Percentiles rank a stretch among this genome's conserved stretches.
Evolutionary conservation across 1,140 invertebrate genomes (phyloP).

Genomic region (Vollenhovia emeryi): DNA sequence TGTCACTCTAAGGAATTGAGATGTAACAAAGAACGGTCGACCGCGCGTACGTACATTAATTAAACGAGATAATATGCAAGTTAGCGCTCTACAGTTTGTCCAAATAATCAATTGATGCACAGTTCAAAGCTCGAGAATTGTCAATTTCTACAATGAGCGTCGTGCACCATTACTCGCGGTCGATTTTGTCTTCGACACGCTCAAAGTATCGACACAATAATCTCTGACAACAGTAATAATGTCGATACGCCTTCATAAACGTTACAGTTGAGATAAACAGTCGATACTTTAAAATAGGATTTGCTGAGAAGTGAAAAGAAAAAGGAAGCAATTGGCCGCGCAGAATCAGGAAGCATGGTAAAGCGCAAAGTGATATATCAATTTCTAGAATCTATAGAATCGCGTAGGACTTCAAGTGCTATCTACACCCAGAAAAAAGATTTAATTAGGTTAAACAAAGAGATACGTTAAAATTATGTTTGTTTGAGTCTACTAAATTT

Average conservation of each 20-base stretch:
- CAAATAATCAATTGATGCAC: neutral
- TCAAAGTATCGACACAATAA: neutral
- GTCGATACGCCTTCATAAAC: neutral
- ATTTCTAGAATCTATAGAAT: too few relatives aligned
- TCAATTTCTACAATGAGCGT: neutral
- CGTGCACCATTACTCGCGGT: neutral
- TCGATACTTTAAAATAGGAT: constrained; percentile 32
- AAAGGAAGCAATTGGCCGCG: neutral
- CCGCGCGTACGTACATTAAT: neutral
- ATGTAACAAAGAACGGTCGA: neutral
- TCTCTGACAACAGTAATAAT: neutral
- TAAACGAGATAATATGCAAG: neutral
- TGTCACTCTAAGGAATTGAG: neutral
- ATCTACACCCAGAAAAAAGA: too few relatives aligned
- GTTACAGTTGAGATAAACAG: neutral
- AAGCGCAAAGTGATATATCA: neutral
- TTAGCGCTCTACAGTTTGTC: neutral
- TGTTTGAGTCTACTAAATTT: too few relatives aligned
- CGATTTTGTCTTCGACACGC: neutral
- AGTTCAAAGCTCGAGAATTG: neutral
- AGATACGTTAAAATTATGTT: too few relatives aligned
- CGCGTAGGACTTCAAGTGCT: neutral
- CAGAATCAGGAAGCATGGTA: neutral
- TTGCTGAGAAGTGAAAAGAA: neutral
- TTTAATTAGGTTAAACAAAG: too few relatives aligned